A percentile compares a stretch with the other conserved stretches of the same genome.
phyloP scores from a whole-genome alignment of 2,113 vertebrate genomes.

The Pungitius pungitius region DNA sequence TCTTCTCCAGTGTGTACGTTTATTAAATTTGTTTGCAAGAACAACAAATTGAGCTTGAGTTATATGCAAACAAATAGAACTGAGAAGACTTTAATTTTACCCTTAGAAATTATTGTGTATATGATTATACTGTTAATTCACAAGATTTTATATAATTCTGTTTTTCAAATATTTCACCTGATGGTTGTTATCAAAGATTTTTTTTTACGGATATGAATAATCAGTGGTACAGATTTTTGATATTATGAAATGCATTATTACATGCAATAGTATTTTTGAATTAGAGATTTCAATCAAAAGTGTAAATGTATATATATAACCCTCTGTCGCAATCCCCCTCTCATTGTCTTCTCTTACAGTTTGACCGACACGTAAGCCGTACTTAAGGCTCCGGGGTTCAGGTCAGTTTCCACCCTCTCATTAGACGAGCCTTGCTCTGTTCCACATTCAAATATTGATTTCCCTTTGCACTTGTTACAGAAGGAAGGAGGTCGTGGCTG shows the following conservation, averaged over 20 bases:
- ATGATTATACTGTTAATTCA: not conserved
- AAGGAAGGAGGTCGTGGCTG: not conserved
- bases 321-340: not conserved
- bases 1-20: not conserved
- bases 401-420: not conserved
- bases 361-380: not conserved
- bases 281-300: slow-evolving; percentile 4
- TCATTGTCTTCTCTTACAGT: not conserved
- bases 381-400: not conserved
- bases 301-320: too few species aligned
- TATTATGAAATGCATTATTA: not conserved
- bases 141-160: not conserved
- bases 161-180: not conserved
- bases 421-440: not conserved
- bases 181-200: not conserved
- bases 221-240: not conserved
- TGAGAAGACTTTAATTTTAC: not conserved
- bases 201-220: not conserved
- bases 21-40: not conserved
- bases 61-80: not conserved
- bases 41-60: not conserved
- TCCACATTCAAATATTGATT: slow-evolving; percentile 17
- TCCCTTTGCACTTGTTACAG: not conserved
- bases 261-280: not conserved
- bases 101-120: not conserved